Base-by-base conservation (phyloP, 1,140 invertebrate species). In the Drosophila varians region DNA sequence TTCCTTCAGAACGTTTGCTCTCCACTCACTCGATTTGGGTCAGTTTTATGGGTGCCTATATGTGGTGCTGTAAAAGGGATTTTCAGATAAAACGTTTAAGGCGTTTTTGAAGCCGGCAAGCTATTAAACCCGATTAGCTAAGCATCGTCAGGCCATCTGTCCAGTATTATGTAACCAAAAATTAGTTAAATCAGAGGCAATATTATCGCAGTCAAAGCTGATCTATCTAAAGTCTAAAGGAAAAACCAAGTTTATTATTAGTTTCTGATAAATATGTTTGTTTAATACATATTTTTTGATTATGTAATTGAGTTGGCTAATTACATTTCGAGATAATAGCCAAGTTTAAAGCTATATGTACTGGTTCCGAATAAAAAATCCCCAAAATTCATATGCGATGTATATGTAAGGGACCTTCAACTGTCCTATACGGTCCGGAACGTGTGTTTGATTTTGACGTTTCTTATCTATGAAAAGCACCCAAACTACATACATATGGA, bases 381-480 rank as follows among this genome's bases (percentile, higher is more conserved):
- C 61, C 45, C 38, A 4, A 19, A 34, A 18, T 11, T 26, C 14
- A 25, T 12, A 21, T 47, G 12, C 7, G 38, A 8, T 16, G 4
- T 46, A 16, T 51, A 18, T 57, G 18, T 34, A 16, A 12, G 47
- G 38, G 66, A 71, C 68, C 68, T 71, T 71, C 68, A 71, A 62
- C 56, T 62, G 69, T 72, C 69, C 69, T 72, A 71, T 55, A 53
- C 56, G 9, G 14, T 42, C 14, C 43, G 7, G 56, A 47, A 21
- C 28, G 21, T 9, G 8, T 36, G 21, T 28, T 73, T 53, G 16
- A 47, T 73, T 71, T 64, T 48, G 68, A 54, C 69, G 46, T 38
- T 73, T 62, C 69, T 73, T 73, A 73, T 73, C 69, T 72, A 43
- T 62, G 11, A 53, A 57, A 51, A 43, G 26, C 28, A 58, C 38